A percentile compares a stretch with the other conserved stretches of the same genome.
Evolutionary conservation across 2,888 invertebrate genomes (phyloP).

Genomic region (Hirtodrosophila duncani): DNA sequence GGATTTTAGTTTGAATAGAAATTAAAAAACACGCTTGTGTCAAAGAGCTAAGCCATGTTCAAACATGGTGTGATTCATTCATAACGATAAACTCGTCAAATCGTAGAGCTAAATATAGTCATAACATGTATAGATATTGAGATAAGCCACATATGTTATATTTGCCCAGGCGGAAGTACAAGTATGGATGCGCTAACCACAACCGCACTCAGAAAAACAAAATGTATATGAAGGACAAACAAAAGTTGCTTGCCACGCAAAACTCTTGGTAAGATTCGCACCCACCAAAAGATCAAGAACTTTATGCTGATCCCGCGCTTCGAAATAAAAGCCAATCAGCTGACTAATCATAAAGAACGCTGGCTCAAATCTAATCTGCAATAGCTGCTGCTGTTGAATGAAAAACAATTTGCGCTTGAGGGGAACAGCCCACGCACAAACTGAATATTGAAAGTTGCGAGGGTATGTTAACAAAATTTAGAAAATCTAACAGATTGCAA

Average conservation of each 20-base stretch:
- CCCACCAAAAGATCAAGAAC: slow-evolving; percentile 40
- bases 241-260: slow-evolving; percentile 63
- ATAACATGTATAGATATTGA: slow-evolving; percentile 42
- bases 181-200: slow-evolving; percentile 47
- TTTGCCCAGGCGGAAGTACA: slow-evolving; percentile 49
- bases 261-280: slow-evolving; percentile 62
- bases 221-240: slow-evolving; percentile 61
- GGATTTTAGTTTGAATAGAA: background rate
- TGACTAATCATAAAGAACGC: slow-evolving; percentile 54
- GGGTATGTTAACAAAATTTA: too few species aligned
- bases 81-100: slow-evolving; percentile 41
- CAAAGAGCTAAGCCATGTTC: slow-evolving; percentile 17
- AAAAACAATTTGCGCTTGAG: slow-evolving; percentile 55
- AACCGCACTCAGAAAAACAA: slow-evolving; percentile 21
- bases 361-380: slow-evolving; percentile 16
- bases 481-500: slow-evolving; percentile 6
- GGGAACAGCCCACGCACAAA: slow-evolving; percentile 68
- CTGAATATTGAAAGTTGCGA: slow-evolving; percentile 17
- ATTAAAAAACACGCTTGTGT: background rate
- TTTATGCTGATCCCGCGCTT: too few species aligned
- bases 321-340: slow-evolving; percentile 34
- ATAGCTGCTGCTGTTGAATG: slow-evolving; percentile 34
- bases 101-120: slow-evolving; percentile 53
- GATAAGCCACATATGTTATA: slow-evolving; percentile 22
- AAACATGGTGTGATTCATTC: slow-evolving; percentile 1